A percentile compares a stretch with the other conserved stretches of the same genome.
Conservation (phyloP, 2,797 vertebrate species). For the Pogonophryne albipinna region DNA sequence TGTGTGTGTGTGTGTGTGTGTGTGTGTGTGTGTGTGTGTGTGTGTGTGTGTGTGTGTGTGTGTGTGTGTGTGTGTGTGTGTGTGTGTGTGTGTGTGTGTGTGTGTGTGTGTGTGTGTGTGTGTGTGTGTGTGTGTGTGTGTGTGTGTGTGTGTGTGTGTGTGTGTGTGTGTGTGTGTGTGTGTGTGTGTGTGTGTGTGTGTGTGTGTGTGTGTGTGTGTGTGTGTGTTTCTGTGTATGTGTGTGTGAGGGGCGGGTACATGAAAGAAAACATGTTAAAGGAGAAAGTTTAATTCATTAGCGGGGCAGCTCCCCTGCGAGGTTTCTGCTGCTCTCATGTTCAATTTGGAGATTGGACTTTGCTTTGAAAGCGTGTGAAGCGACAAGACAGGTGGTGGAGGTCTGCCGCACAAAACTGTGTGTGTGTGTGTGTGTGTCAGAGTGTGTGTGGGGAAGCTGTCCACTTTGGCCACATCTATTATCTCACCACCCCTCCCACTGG, state of each 20-base stretch:
- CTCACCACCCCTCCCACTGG: constrained; percentile 79
- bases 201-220: no score
- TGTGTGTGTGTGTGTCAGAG: background rate
- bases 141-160: no score
- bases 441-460: constrained; percentile 64
- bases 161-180: no score
- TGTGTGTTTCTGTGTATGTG: background rate
- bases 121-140: no score
- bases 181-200: no score
- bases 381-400: constrained; percentile 73
- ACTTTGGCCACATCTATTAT: constrained; percentile 86
- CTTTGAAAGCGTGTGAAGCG: constrained; percentile 76
- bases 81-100: no score
- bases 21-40: no score
- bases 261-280: constrained; percentile 75
- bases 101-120: no score
- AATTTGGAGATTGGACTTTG: constrained; percentile 85
- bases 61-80: no score
- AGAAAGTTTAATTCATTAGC: constrained; percentile 86
- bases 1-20: no score
- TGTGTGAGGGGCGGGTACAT: constrained; percentile 32
- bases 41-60: no score
- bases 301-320: constrained; percentile 70
- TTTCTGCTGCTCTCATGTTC: constrained; percentile 78
- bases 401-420: constrained; percentile 52